Evolutionary conservation across 2,888 invertebrate species (phyloP).

Genomic region (Acrobeloides nanus): DNA sequence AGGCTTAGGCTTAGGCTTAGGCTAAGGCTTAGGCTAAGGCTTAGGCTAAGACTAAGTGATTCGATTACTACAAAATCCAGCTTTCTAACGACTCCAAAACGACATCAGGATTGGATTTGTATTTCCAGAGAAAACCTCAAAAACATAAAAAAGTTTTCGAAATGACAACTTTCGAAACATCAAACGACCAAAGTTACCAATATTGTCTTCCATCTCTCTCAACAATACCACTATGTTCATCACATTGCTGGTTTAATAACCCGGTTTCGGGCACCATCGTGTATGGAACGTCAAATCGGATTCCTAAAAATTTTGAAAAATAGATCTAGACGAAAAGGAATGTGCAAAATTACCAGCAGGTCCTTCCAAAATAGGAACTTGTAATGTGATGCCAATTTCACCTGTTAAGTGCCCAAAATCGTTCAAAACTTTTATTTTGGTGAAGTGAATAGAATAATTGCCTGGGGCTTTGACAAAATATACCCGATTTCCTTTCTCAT

Average conservation of each 20-base stretch:
- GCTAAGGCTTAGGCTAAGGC: no score
- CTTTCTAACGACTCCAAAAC: no score
- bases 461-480: constrained; percentile 52
- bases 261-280: constrained; percentile 51
- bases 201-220: constrained; percentile 49
- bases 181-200: constrained; percentile 28
- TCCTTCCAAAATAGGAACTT: constrained; percentile 51
- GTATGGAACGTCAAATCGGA: constrained; percentile 51
- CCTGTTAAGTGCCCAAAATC: constrained; percentile 45
- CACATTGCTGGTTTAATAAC: constrained; percentile 46
- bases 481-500: constrained; percentile 47
- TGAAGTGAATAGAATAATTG: constrained; percentile 45
- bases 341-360: constrained; percentile 33
- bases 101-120: no score
- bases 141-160: no score
- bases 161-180: neutral
- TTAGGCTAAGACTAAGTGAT: no score
- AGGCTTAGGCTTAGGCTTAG: no score
- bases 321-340: constrained; percentile 1
- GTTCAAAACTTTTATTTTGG: constrained; percentile 35
- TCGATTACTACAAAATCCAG: no score
- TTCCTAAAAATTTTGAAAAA: constrained; percentile 26
- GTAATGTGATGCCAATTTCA: constrained; percentile 49
- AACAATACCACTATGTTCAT: constrained; percentile 47
- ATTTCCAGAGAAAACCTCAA: neutral